These are phyloP conservation scores for Pao palembangensis DNA, from an alignment of 2,113 vertebrate species.

Conservation along the genomic window DNA sequence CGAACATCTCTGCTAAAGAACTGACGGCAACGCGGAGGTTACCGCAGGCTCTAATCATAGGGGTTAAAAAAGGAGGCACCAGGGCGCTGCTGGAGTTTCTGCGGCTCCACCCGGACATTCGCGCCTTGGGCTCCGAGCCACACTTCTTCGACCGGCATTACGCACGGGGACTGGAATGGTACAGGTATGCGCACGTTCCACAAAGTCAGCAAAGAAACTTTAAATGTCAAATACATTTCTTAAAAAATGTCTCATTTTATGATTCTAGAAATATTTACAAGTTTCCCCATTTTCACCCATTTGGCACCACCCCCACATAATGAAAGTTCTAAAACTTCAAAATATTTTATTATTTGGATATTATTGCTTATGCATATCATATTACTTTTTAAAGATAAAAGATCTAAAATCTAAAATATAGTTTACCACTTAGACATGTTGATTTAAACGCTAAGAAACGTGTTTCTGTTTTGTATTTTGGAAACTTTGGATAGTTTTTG, in stretches of 20 bases:
- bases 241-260: too few species aligned
- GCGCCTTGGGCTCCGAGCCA: conserved; percentile 77
- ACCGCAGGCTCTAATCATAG: conserved; percentile 79
- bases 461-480: too few species aligned
- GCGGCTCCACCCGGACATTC: conserved; percentile 77
- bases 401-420: not conserved
- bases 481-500: not conserved
- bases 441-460: too few species aligned
- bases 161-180: conserved; percentile 77
- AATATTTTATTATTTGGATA: too few species aligned
- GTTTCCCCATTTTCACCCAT: too few species aligned
- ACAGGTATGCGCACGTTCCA: conserved; percentile 68
- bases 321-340: too few species aligned
- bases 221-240: too few species aligned
- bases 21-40: conserved; percentile 73
- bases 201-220: not conserved
- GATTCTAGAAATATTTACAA: too few species aligned
- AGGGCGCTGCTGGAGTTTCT: conserved; percentile 79
- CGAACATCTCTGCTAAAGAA: conserved; percentile 64
- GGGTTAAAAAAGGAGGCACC: conserved; percentile 79
- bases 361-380: not conserved
- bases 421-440: not conserved
- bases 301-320: too few species aligned
- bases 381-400: not conserved
- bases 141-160: conserved; percentile 82